Conservation (phyloP, 2,888 invertebrate genomes). For the Drosophila seclusa region DNA sequence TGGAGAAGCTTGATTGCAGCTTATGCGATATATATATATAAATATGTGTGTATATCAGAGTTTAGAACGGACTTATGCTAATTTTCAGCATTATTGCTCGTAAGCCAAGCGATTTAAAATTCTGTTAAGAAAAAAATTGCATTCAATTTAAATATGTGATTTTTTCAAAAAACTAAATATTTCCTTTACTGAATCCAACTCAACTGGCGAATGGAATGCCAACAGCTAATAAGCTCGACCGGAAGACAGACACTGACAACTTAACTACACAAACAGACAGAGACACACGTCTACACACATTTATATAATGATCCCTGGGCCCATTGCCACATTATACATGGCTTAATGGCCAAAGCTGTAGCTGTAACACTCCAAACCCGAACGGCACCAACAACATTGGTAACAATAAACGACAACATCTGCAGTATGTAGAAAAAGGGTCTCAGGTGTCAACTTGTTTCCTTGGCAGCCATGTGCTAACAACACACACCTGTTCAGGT, state of each 20-base stretch:
- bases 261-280: not conserved
- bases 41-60: not conserved
- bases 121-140: not conserved
- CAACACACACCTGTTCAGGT: constrained; percentile 34
- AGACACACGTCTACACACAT: not conserved
- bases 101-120: not conserved
- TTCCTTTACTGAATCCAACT: not conserved
- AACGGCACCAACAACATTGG: constrained; percentile 1
- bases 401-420: constrained; percentile 7
- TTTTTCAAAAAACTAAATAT: not conserved
- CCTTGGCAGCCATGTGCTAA: constrained; percentile 18
- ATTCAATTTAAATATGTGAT: not conserved
- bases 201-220: not conserved
- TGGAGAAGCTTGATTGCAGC: not conserved
- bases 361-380: not conserved
- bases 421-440: constrained; percentile 8
- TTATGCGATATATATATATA: not conserved
- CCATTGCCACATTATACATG: constrained; percentile 9
- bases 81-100: not conserved
- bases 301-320: constrained; percentile 12
- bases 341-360: constrained; percentile 21
- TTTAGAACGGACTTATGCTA: not conserved
- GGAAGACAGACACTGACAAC: not conserved
- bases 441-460: constrained; percentile 21
- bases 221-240: not conserved